These are phyloP conservation scores for Gambelia wislizenii DNA, from an alignment of 2,797 vertebrate genomes.

Conservation along the genomic window DNA sequence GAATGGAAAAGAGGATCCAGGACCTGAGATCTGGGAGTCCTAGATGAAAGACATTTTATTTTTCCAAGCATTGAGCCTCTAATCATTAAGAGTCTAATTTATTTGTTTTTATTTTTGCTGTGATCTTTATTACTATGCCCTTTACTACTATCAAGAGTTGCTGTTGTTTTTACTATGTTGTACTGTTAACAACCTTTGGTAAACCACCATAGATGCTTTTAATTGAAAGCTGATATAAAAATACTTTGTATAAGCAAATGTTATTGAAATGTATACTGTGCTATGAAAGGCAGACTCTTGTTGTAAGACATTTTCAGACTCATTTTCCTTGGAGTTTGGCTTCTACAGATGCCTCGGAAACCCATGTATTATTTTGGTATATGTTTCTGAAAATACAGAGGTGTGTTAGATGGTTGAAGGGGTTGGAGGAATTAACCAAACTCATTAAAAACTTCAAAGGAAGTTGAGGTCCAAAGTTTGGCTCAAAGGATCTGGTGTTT, in stretches of 20 bases:
- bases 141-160: background rate
- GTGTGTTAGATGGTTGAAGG: slow-evolving; percentile 17
- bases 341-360: background rate
- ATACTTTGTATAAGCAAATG: background rate
- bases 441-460: slow-evolving; percentile 3
- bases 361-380: background rate
- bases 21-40: too few relatives aligned
- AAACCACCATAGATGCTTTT: background rate
- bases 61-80: too few relatives aligned
- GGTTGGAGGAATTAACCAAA: background rate
- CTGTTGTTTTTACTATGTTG: background rate
- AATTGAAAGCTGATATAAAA: background rate
- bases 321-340: background rate
- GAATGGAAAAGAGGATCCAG: too few relatives aligned
- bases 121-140: background rate
- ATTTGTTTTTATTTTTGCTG: background rate
- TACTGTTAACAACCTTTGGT: background rate
- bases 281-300: background rate
- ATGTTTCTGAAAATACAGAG: slow-evolving; percentile 7
- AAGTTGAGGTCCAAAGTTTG: slow-evolving; percentile 13
- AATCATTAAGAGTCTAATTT: too few relatives aligned
- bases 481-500: background rate
- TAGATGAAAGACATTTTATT: too few relatives aligned
- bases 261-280: background rate
- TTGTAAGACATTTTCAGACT: background rate